A percentile compares a stretch with the other conserved stretches of the same genome.
Conservation (phyloP, 2,888 invertebrate species). For the Morpho deidamia region DNA sequence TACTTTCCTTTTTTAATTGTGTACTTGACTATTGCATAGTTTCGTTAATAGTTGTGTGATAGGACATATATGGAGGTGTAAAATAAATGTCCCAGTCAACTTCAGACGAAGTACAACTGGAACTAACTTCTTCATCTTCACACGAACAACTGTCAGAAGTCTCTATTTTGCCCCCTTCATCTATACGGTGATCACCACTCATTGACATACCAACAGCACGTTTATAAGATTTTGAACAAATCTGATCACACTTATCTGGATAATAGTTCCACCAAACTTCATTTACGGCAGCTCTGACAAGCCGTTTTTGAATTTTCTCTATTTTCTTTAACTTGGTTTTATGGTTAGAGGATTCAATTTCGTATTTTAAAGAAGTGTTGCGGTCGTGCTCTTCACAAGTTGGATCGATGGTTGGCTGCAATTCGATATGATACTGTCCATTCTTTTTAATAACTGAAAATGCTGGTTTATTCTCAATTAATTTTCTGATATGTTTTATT, state of each 20-base stretch:
- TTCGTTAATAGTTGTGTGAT: neutral
- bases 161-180: conserved; percentile 25
- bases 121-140: conserved; percentile 36
- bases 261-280: conserved; percentile 44
- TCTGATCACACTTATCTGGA: conserved; percentile 47
- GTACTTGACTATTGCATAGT: neutral
- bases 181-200: conserved; percentile 30
- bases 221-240: conserved; percentile 47
- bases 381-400: conserved; percentile 28
- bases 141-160: conserved; percentile 35
- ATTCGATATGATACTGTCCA: conserved; percentile 55
- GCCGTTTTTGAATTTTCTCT: conserved; percentile 33
- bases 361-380: conserved; percentile 50
- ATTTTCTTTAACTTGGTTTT: conserved; percentile 39
- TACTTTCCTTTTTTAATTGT: too few species aligned
- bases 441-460: conserved; percentile 49
- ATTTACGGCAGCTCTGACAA: conserved; percentile 37
- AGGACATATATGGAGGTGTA: conserved; percentile 41
- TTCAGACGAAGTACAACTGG: conserved; percentile 51
- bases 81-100: conserved; percentile 66
- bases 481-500: conserved; percentile 43
- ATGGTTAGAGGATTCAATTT: conserved; percentile 45
- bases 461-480: conserved; percentile 45
- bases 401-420: conserved; percentile 40
- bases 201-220: conserved; percentile 41